Base-by-base conservation (phyloP, 1,140 invertebrate species). In the Coboldia fuscipes region DNA sequence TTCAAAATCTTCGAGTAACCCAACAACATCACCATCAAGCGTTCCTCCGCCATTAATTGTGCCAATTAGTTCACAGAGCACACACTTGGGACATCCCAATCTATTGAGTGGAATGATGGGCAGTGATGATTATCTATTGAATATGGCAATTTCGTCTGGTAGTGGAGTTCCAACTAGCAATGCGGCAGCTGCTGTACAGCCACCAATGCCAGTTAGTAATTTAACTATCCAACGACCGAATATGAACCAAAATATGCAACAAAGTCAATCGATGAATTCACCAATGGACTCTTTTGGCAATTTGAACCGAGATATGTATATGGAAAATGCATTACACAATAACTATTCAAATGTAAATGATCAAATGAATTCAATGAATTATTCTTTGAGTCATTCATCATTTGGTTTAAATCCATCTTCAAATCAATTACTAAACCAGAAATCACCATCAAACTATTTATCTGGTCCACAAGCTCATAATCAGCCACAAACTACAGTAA, bases 1-100 rank as follows among this genome's bases (percentile, higher is more conserved):
- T 26, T 68, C 65, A 3, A 71, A 72, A 40, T 60, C 68, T 5
- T 65, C 65, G 14, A 63, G 54, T 36, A 63, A 58, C 41, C 63
- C 55, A 41, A 62, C 60, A 28, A 60, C 57, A 31, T 53, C 50
- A 22, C 21, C 13, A 28, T 30, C 22, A 26, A 29, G 18, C 21
- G 30, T 23, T 23, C 30, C 13, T 29, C 23, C 19, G 14, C 15
- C 28, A 23, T 34, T 12, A n/a, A 32, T 27, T n/a, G n/a, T n/a
- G n/a, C n/a, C n/a, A n/a, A n/a, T n/a, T n/a, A n/a, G 27, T 29
- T 13, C 5, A n/a, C 27, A 15, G 5, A 6, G 3, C 28, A 26
- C 12, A 24, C 30, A 3, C 5, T n/a, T 19, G 10, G 9, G 6
- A 2, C 17, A 19, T 4, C 30, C 3, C 30, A 32, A 32, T 12